phyloP scores from a whole-genome alignment of 2,888 invertebrate species.

The Dolichomitus sp. region DNA sequence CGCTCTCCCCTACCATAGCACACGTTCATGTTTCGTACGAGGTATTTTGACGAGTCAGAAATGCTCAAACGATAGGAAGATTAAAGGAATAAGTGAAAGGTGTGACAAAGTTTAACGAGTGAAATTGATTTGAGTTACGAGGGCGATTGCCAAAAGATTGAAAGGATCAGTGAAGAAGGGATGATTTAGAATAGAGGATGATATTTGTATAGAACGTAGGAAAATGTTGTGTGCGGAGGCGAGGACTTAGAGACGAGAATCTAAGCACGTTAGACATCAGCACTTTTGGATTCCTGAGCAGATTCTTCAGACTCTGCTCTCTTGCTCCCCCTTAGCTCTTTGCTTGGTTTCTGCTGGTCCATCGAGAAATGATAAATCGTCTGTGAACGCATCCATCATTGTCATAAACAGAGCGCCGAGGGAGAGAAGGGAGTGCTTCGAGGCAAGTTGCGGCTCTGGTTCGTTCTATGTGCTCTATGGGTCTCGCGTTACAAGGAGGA shows the following conservation, averaged over 20 bases:
- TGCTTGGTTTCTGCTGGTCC: conserved; percentile 50
- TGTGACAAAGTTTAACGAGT: background rate
- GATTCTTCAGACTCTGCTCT: conserved; percentile 6
- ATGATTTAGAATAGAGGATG: background rate
- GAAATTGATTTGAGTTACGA: background rate
- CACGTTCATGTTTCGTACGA: conserved; percentile 40
- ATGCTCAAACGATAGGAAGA: conserved; percentile 10
- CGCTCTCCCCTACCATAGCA: no score
- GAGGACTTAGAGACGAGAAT: background rate
- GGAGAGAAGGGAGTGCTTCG: conserved; percentile 19
- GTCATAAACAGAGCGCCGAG: conserved; percentile 75
- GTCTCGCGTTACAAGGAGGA: conserved; percentile 11
- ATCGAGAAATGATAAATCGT: conserved; percentile 77
- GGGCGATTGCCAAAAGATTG: background rate
- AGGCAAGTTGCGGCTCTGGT: conserved; percentile 44
- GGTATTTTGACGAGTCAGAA: conserved; percentile 20
- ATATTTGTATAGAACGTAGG: background rate
- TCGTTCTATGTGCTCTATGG: background rate
- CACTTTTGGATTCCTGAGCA: conserved; percentile 2
- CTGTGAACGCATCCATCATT: conserved; percentile 77
- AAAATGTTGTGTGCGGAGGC: background rate
- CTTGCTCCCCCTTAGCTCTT: conserved; percentile 7
- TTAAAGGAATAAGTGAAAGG: background rate
- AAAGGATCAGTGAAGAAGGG: background rate
- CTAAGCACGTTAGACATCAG: conserved; percentile 13